Base-by-base conservation (phyloP, 2,113 vertebrate genomes). In the Callaeas wilsoni region DNA sequence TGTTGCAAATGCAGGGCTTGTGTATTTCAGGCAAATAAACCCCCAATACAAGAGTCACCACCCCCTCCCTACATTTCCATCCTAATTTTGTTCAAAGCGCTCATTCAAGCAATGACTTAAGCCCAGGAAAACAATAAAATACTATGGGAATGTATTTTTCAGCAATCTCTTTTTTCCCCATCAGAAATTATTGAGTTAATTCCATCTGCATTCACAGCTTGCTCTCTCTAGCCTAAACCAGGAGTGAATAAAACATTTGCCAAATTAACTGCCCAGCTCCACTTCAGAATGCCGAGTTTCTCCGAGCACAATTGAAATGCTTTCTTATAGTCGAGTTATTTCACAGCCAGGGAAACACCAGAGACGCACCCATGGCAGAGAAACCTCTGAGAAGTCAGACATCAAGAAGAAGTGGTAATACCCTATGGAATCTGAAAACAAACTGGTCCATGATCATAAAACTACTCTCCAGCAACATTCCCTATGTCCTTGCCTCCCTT, bases 201-300 rank as follows among this genome's bases (percentile, higher is more conserved):
- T 81, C 71, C 44, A 89, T 55, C 68, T 83, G 63, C 70, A 94
- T 65, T 74, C 76, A 80, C 27, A 25, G 52, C 52, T 90, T 84
- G 79, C 15, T 86, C 80, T 50, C 35, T 50, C 41, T 7, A 80
- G n/a, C 63, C 84, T 73, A 50, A 86, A 94, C 32, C 26, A 73
- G 65, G 29, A 65, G 75, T 9, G 59, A 90, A 76, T 44, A 57
- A 85, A 90, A 80, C 46, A 63, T 49, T 49, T 76, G 75, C 75
- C 59, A 63, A 81, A 87, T 69, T n/a, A 87, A 89, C 42, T 84
- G 74, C 47, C 56, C 42, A 4, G 47, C 56, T 71, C 55, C 56
- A 29, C 29, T 80, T 76, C 50, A 25, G 23, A 82, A 57, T 13
- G 32, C n/a, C 3, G 44, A 62, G 44, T 33, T 93, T 60, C 41